Base-by-base conservation (phyloP, 2,113 vertebrate species). In the Coregonus clupeaformis region DNA sequence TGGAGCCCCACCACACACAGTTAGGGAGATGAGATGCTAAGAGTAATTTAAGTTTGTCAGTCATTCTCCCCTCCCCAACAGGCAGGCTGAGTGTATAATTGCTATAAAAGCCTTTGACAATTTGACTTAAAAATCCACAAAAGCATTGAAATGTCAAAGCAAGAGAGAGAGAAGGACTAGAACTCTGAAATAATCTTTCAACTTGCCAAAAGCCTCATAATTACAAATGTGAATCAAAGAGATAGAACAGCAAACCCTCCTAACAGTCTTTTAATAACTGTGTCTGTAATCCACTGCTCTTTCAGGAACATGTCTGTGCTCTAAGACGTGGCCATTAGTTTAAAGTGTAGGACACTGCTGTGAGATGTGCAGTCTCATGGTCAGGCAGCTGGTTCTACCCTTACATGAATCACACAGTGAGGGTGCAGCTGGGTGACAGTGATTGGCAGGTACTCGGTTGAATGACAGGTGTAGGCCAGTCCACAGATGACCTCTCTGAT, bases 31-130 rank as follows among this genome's bases (percentile, higher is more conserved):
- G 77, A 76, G 82, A 85, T 87, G 88, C 87, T 18, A 67, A 89
- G 87, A 90, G 81, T 82, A 85, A 78, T 88, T 91, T 89, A 88
- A 91, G 87, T 86, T 92, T 84, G 88, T 89, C 91, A 91, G 91
- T 88, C 87, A 91, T 92, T 90, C 81, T 87, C 68, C 75, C 80
- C 88, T 86, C 89, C 82, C 86, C 25, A 49, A 87, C 86, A 64
- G 89, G 85, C 88, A 88, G 16, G 49, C 81, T 73, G 79, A 82
- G 82, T 83, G 85, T 77, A 78, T 87, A 90, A 91, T 84, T 86
- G 76, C 82, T 90, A 90, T 83, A 87, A 91, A 91, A 86, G 91
- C 86, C 68, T 55, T 9, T 60, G 74, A 68, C 76, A 84, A 90
- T 87, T 80, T 81, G 85, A 84, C 81, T 85, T 76, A 72, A 82